A percentile compares a stretch with the other conserved stretches of the same genome.
phyloP scores from a whole-genome alignment of 1,140 invertebrate genomes.

The Pogonognathellus flavescens region DNA sequence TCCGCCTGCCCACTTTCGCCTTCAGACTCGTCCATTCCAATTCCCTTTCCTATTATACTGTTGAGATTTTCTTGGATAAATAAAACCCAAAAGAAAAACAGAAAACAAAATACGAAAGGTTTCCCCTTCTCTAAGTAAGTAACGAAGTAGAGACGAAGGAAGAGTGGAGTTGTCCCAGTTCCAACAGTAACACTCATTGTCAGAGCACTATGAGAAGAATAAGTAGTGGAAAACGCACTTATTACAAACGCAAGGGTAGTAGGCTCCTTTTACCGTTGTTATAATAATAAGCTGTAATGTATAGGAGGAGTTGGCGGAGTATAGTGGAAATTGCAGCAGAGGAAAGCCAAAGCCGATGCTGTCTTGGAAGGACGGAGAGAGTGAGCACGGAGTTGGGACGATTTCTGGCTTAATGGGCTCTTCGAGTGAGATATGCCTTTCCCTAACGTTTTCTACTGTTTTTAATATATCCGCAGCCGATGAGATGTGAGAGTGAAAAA shows the following conservation, averaged over 20 bases:
- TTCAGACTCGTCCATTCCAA: not conserved
- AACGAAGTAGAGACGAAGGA: not conserved
- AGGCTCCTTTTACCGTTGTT: no score
- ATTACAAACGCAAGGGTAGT: no score
- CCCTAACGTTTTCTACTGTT: conserved; percentile 5
- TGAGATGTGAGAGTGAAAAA: not conserved
- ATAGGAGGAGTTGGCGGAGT: no score
- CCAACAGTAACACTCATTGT: no score
- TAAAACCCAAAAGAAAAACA: conserved; percentile 8
- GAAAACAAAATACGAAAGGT: not conserved
- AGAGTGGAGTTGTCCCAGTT: not conserved
- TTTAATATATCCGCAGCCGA: conserved; percentile 17
- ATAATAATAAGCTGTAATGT: no score
- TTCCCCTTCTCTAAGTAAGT: no score
- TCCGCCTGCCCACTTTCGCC: not conserved
- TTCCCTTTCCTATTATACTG: not conserved
- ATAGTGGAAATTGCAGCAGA: no score
- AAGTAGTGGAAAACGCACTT: no score
- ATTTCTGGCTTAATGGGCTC: conserved; percentile 14
- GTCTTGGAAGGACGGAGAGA: not conserved
- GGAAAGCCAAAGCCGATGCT: not conserved
- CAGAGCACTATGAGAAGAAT: no score
- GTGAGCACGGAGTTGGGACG: not conserved
- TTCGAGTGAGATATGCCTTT: not conserved
- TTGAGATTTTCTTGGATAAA: not conserved